Evolutionary conservation across 2,113 vertebrate genomes (phyloP), one percentile per base, ranked within the genome.

Genomic region (Grantiella picta): DNA sequence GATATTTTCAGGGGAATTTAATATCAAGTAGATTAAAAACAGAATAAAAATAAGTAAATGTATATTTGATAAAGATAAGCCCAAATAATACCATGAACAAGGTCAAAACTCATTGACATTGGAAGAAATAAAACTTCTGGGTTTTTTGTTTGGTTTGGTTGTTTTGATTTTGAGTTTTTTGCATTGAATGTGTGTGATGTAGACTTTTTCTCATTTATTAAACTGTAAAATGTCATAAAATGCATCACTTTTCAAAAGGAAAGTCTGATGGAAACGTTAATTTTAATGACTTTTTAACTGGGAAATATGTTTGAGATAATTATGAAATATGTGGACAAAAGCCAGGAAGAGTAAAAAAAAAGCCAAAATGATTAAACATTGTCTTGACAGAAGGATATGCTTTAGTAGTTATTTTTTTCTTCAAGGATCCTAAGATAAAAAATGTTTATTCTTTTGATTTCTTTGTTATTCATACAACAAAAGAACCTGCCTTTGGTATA

Each of bases 201-300:
- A 45, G 27, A 18, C 0, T 57, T 88, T 75, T 71, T 42, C 4
- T 36, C 10, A 33, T 36, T 38, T 42, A 59, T 24, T 78, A 56
- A 69, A 73, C 8, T 27, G 3, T 23, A 73, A 64, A 87, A 54
- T 70, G 2, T 13, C 22, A 40, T 79, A 18, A 66, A 75, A n/a
- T 65, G 4, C 2, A 11, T 10, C 1, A 0, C 21, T 29, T 11
- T 52, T 42, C 12, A 44, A 36, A 61, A 49, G 1, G 8, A 38
- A 83, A 45, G 4, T 50, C 29, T 69, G 18, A 50, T 36, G 2
- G 5, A 13, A 73, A 40, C 13, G 4, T 8, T 4, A 23, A 63
- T 75, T 72, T 64, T 42, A 64, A 25, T 22, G 2, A 40, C 17
- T 61, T 78, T 79, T 89, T 49, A 29, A 25, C 11, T 54, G 6